A percentile compares a stretch with the other conserved stretches of the same genome.
phyloP scores from a whole-genome alignment of 2,888 invertebrate genomes.

The Embidobia sp. region DNA sequence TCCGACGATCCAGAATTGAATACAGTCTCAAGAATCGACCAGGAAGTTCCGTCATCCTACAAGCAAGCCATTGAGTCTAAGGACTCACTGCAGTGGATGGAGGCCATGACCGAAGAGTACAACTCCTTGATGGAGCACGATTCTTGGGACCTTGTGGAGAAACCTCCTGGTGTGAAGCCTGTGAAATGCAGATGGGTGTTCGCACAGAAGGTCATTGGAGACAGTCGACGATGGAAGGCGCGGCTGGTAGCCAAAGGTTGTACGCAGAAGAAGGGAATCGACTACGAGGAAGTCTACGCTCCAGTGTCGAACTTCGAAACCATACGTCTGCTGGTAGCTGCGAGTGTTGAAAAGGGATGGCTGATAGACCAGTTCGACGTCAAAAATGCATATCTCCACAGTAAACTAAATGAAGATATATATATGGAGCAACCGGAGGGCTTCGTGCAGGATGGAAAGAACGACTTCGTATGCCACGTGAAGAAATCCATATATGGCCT shows the following conservation, averaged over 20 bases:
- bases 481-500: conserved; percentile 59
- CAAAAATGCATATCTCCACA: conserved; percentile 59
- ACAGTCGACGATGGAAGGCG: conserved; percentile 49
- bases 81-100: conserved; percentile 35
- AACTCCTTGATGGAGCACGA: conserved; percentile 46
- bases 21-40: background rate
- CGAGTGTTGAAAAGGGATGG: conserved; percentile 53
- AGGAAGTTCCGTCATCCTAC: conserved; percentile 21
- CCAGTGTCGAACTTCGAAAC: conserved; percentile 64
- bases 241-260: conserved; percentile 62
- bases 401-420: conserved; percentile 48
- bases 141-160: conserved; percentile 55
- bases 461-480: conserved; percentile 48
- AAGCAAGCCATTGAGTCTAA: conserved; percentile 19
- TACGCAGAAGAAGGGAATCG: conserved; percentile 50
- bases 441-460: conserved; percentile 27
- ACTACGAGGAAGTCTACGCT: conserved; percentile 61
- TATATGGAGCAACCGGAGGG: conserved; percentile 67
- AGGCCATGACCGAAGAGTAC: conserved; percentile 57
- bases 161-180: conserved; percentile 29
- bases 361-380: conserved; percentile 64
- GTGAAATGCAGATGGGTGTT: conserved; percentile 60
- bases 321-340: conserved; percentile 48
- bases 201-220: conserved; percentile 29
- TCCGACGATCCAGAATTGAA: conserved; percentile 7